Evolutionary conservation across 2,888 invertebrate genomes (phyloP), one percentile per base, ranked within the genome.

Genomic region (Archips xylosteana): DNA sequence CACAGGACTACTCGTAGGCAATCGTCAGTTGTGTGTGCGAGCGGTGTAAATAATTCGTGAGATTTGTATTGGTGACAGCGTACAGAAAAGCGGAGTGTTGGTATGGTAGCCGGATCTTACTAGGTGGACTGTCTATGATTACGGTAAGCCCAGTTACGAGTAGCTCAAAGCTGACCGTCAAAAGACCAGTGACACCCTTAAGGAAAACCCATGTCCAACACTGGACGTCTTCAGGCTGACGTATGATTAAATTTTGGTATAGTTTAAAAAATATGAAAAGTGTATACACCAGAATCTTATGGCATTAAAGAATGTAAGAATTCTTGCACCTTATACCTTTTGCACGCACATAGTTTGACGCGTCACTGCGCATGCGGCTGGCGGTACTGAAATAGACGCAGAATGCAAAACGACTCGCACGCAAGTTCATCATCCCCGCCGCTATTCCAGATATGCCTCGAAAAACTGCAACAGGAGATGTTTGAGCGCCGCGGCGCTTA

Each of bases 341-440:
- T 65, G 70, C 74, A 74, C 70, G 74, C 70, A 71, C 65, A 71
- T 62, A 66, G 74, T 70, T 60, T 70, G 66, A 60, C 71, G 75
- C 71, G 75, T 67, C 61, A 75, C 49, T 51, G 75, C 63, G 67
- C 77, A 73, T 74, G 76, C 72, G 77, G 70, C 76, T 59, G 77
- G 75, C 75, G 75, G 61, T 76, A 82, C 82, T 89, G 86, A 90
- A 91, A 91, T 91, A 90, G 88, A 87, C 81, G 79, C 82, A 85
- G 86, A 89, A 88, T 88, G 88, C 89, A 89, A 91, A 90, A 87
- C 86, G 84, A 74, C 70, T 79, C 79, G 82, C 79, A 82, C 82
- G 83, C 82, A 89, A 87, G 90, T 90, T 92, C 91, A 90, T 91
- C 88, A 91, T 87, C 89, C 89, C 85, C 82, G 75, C 75, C 72